Conservation (phyloP, 2,888 invertebrate genomes). For the Agrotis clavis region DNA sequence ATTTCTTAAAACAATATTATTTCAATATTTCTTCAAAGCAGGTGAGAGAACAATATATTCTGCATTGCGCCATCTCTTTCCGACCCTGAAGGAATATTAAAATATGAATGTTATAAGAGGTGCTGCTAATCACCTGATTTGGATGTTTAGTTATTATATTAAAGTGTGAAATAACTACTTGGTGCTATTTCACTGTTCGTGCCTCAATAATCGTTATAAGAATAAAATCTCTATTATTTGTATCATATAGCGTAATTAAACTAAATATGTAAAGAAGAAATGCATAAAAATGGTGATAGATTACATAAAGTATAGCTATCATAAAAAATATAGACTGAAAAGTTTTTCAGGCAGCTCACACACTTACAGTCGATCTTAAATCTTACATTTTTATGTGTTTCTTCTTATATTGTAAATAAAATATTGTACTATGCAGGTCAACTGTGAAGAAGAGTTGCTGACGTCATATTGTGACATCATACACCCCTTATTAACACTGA, state of each 20-base stretch:
- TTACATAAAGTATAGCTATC: neutral
- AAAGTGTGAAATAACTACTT: conserved; percentile 56
- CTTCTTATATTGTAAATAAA: conserved; percentile 64
- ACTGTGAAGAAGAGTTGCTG: too few species aligned
- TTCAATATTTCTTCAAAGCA: neutral
- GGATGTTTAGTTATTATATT: conserved; percentile 34
- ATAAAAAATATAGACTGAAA: neutral
- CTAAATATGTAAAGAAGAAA: conserved; percentile 38
- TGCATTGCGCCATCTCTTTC: neutral
- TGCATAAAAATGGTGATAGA: conserved; percentile 16
- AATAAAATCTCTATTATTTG: conserved; percentile 68
- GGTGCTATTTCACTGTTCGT: conserved; percentile 89
- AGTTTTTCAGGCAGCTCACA: neutral
- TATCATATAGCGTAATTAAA: conserved; percentile 56
- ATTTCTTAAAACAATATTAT: too few species aligned
- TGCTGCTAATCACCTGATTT: conserved; percentile 4
- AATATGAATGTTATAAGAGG: conserved; percentile 1
- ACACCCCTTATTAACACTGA: too few species aligned
- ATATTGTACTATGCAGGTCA: conserved; percentile 31
- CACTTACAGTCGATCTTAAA: neutral
- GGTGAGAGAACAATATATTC: neutral
- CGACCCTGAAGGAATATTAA: neutral
- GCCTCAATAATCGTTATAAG: conserved; percentile 80
- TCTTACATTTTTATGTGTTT: conserved; percentile 42
- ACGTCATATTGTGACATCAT: too few species aligned